These are phyloP conservation scores for Dryomyza anilis DNA, from an alignment of 2,888 invertebrate species.

Conservation along the genomic window DNA sequence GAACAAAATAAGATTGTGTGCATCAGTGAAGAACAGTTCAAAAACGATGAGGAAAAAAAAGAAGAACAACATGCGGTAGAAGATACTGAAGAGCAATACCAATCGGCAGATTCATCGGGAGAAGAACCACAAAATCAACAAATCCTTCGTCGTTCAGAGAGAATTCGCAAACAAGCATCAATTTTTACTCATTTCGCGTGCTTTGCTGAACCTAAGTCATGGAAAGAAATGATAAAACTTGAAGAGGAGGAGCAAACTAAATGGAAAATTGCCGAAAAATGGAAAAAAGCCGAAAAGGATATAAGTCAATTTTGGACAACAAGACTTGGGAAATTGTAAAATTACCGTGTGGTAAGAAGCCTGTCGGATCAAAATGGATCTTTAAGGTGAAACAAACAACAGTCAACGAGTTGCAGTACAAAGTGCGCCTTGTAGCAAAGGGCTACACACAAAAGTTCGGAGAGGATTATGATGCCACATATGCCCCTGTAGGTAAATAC, in stretches of 20 bases:
- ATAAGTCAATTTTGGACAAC: background rate
- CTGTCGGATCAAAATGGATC: background rate
- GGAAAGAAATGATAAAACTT: background rate
- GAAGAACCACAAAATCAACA: too few species aligned
- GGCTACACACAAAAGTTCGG: background rate
- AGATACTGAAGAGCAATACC: too few species aligned
- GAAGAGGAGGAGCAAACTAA: background rate
- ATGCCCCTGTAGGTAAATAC: background rate
- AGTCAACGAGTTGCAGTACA: too few species aligned
- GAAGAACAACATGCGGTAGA: too few species aligned
- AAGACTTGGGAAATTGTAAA: too few species aligned
- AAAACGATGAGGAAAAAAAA: too few species aligned
- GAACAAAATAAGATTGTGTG: too few species aligned
- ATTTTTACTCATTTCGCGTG: background rate
- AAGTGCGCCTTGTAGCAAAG: too few species aligned
- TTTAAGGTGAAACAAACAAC: background rate
- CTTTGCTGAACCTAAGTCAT: background rate
- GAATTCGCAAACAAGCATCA: background rate
- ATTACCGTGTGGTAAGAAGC: too few species aligned
- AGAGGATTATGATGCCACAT: background rate
- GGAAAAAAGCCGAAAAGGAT: background rate
- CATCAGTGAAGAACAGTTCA: background rate
- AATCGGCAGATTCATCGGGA: background rate
- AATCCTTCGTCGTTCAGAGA: background rate
- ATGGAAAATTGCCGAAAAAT: background rate